phyloP scores from a whole-genome alignment of 2,113 vertebrate genomes.

The Ictidomys tridecemlineatus region DNA sequence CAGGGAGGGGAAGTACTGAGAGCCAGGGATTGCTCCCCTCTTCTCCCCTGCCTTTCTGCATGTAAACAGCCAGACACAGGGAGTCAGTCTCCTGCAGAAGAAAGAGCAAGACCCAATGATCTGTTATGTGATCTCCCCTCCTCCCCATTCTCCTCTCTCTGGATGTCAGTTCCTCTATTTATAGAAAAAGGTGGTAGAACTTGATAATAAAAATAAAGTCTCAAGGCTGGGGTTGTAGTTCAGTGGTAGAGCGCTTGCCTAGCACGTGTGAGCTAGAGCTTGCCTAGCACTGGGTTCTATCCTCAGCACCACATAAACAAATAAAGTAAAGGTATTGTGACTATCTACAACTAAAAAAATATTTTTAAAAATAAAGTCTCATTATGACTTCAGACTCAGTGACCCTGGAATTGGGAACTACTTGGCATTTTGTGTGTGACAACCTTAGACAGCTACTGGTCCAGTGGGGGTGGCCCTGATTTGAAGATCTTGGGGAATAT shows the following conservation, averaged over 20 bases:
- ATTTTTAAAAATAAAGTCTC: neutral
- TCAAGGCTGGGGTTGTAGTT: neutral
- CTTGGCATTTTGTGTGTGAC: rapidly evolving
- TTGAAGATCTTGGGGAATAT: neutral
- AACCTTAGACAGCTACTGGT: neutral
- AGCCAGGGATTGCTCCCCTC: neutral
- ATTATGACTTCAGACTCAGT: neutral
- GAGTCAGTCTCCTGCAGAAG: neutral
- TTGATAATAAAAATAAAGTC: neutral
- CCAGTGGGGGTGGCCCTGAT: neutral
- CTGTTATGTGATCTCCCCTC: neutral
- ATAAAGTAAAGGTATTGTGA: no score
- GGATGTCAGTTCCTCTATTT: neutral
- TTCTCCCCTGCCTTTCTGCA: neutral
- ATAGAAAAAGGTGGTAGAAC: neutral
- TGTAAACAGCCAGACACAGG: neutral
- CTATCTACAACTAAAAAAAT: neutral
- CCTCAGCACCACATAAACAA: no score
- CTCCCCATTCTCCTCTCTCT: no score
- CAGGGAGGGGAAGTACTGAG: neutral
- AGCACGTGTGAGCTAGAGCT: no score
- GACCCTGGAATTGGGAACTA: rapidly evolving
- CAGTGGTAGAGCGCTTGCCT: no score
- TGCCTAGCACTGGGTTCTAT: no score
- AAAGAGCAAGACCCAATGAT: neutral